phyloP scores from a whole-genome alignment of 2,888 invertebrate genomes.

The Vannuccia rotundouncinata region DNA sequence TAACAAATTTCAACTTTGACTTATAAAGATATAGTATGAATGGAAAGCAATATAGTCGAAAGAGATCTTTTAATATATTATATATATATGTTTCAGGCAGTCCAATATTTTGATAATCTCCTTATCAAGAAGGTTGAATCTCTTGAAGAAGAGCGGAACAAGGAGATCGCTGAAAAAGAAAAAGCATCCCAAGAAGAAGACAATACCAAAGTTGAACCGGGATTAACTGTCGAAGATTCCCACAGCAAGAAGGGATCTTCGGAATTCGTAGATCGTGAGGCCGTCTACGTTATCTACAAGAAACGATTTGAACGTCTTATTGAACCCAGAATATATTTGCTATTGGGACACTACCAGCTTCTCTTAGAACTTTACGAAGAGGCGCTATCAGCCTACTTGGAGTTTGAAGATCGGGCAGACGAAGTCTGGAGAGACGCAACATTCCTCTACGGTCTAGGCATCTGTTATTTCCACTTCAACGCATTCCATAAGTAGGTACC shows the following conservation, averaged over 20 bases:
- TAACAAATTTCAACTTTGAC: too few relatives aligned
- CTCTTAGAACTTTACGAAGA: conserved; percentile 84
- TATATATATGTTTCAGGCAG: conserved; percentile 27
- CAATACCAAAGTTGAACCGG: background rate
- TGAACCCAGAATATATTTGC: conserved; percentile 76
- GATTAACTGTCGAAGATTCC: background rate
- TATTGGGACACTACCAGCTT: conserved; percentile 88
- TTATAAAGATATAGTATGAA: background rate
- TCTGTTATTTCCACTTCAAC: conserved; percentile 92
- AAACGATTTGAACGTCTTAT: conserved; percentile 27
- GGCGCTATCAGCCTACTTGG: conserved; percentile 95
- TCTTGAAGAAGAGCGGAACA: conserved; percentile 25
- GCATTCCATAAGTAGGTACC: conserved; percentile 84
- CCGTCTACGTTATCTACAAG: background rate
- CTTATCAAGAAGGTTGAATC: conserved; percentile 25
- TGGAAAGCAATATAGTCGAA: background rate
- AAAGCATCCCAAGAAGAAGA: background rate
- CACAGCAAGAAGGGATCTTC: background rate
- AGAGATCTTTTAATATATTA: background rate
- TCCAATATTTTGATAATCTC: conserved; percentile 34
- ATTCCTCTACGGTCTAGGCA: conserved; percentile 85
- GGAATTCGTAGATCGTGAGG: background rate
- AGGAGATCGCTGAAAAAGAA: conserved; percentile 9
- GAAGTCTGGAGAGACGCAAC: conserved; percentile 65
- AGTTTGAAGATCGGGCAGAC: conserved; percentile 56